These are phyloP conservation scores for Molothrus ater DNA, from an alignment of 2,797 vertebrate genomes.

Conservation along the genomic window DNA sequence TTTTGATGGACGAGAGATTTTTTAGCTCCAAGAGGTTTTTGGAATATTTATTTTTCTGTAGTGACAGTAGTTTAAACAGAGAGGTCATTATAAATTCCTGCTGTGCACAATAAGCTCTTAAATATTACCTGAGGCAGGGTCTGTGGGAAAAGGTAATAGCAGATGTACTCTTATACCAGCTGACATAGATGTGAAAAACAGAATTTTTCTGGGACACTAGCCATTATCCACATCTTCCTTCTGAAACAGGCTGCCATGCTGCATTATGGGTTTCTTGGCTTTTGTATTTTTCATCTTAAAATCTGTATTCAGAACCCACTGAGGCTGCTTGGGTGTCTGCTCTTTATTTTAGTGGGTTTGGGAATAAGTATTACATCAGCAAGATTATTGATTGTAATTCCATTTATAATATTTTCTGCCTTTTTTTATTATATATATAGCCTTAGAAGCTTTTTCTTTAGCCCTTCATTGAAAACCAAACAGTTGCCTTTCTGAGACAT, in stretches of 20 bases:
- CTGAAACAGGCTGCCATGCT: background rate
- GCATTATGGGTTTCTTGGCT: background rate
- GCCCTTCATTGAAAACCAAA: background rate
- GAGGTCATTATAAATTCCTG: background rate
- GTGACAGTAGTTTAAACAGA: background rate
- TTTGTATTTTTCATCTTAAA: background rate
- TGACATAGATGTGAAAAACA: background rate
- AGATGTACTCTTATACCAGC: background rate
- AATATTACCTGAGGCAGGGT: background rate
- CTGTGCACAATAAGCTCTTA: background rate
- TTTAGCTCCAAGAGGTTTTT: background rate
- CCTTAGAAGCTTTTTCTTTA: background rate
- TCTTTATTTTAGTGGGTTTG: background rate
- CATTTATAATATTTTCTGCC: background rate
- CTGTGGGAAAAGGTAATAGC: background rate
- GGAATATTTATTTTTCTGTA: background rate
- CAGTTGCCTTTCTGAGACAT: background rate
- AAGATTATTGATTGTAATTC: background rate
- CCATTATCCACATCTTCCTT: background rate
- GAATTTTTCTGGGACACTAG: background rate
- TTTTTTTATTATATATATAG: background rate
- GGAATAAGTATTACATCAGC: background rate
- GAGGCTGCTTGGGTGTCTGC: background rate
- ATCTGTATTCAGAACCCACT: background rate
- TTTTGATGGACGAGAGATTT: background rate